These are phyloP conservation scores for Hyppa rectilinea DNA, from an alignment of 2,888 invertebrate species.

Conservation along the genomic window DNA sequence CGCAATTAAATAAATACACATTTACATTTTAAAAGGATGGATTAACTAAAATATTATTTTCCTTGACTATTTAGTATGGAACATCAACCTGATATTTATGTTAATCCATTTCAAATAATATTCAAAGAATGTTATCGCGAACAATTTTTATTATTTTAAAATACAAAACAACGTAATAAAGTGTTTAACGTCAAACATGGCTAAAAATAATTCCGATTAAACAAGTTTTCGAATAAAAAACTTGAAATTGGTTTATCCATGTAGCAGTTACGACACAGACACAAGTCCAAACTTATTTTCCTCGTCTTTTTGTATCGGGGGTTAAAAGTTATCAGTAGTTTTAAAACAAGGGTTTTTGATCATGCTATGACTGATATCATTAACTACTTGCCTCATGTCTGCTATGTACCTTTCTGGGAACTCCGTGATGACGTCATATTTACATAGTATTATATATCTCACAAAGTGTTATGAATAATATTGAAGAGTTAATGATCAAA, in stretches of 20 bases:
- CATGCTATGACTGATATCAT: neutral
- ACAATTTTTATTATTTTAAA: neutral
- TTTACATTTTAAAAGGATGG: neutral
- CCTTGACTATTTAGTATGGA: neutral
- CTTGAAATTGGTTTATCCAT: neutral
- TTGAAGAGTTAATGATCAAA: neutral
- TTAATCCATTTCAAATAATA: slow-evolving; percentile 15
- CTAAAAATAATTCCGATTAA: neutral
- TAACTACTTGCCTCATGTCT: neutral
- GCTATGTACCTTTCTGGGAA: neutral
- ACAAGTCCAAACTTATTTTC: neutral
- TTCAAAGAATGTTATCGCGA: slow-evolving; percentile 18
- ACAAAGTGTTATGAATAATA: neutral
- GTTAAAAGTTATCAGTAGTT: neutral
- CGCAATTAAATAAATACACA: neutral
- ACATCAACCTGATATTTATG: slow-evolving; percentile 7
- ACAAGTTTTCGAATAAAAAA: neutral
- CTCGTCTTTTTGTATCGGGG: neutral
- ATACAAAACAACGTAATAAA: neutral
- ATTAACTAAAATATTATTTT: slow-evolving; percentile 8
- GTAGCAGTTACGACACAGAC: neutral
- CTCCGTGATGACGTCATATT: neutral
- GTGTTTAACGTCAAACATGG: neutral
- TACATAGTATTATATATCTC: neutral
- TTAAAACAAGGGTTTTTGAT: neutral